phyloP scores from a whole-genome alignment of 2,797 vertebrate species.

The Darevskia mixta region DNA sequence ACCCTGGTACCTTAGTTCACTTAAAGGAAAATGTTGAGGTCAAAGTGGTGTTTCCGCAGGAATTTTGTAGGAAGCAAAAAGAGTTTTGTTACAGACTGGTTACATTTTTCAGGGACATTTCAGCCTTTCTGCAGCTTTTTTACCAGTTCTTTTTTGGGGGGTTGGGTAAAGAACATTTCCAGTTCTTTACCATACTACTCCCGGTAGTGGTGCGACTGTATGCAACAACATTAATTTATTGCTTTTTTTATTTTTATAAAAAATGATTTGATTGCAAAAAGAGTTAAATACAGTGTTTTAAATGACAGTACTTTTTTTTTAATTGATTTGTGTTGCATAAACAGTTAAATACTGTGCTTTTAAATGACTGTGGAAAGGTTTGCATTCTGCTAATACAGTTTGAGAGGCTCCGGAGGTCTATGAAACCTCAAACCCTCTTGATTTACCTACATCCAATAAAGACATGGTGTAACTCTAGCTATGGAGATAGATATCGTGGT shows the following conservation, averaged over 20 bases:
- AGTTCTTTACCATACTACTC: slow-evolving; percentile 7
- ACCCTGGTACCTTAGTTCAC: not conserved
- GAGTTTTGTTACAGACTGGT: not conserved
- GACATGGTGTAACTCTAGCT: not conserved
- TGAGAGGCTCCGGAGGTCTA: slow-evolving; percentile 7
- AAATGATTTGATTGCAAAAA: not conserved
- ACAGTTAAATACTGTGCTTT: slow-evolving; percentile 35
- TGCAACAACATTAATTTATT: slow-evolving; percentile 1
- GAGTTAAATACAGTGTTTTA: too few species aligned
- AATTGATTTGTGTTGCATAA: not conserved
- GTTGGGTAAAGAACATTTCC: not conserved
- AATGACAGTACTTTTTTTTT: not conserved
- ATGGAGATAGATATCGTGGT: not conserved
- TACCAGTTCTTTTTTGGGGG: too few species aligned
- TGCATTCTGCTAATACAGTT: slow-evolving; percentile 34
- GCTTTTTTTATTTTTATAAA: not conserved
- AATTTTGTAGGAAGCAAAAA: not conserved
- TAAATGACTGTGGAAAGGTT: slow-evolving; percentile 9
- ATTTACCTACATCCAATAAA: slow-evolving; percentile 22
- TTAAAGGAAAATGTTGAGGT: not conserved
- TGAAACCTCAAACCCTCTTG: slow-evolving; percentile 10
- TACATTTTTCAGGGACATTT: not conserved
- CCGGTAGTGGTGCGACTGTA: not conserved
- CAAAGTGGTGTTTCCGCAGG: not conserved
- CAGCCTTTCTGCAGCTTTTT: not conserved